Base-by-base conservation (phyloP, 2,113 vertebrate species). In the Trinectes maculatus region DNA sequence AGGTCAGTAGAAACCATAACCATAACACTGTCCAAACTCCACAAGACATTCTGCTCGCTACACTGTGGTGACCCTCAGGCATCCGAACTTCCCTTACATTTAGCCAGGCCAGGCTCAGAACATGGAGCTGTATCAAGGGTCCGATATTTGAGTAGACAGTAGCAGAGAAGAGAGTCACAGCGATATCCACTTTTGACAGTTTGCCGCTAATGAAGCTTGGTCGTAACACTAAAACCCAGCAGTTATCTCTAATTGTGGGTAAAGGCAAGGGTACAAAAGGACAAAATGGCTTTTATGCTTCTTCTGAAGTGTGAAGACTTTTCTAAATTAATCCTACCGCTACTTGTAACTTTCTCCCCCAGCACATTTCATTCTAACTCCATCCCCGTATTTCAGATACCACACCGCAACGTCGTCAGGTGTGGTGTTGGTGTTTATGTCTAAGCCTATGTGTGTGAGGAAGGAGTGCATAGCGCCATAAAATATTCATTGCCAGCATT, bases 401-500 rank as follows among this genome's bases (percentile, higher is more conserved):
- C 40, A 28, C 22, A 16, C 6, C 34, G 29, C 44, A 52, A n/a
- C n/a, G n/a, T n/a, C n/a, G 29, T 55, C 47, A 80, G 63, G 33
- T 77, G 48, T 24, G 29, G 42, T 29, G 34, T 48, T 12, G 61
- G 56, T 53, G 48, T 36, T 19, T 43, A 3, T 62, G 58, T 62
- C 48, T 10, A 42, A 22, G 29, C 19, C 13, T 29, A 15, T 47
- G 74, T 65, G 71, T 85, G 81, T 82, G 44, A 58, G 62, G 19
- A 62, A 73, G n/a, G 59, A 66, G 75, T 71, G 76, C 80, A 87
- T 56, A 56, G 76, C 62, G 61, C 89, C 90, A 93, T 96, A 83
- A 95, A 96, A 95, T 93, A 96, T 95, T 95, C 89, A 96, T 93
- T 31, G 58, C 51, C 86, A 42, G 86, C 85, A 74, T 93, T 94